Conservation (phyloP, 2,797 vertebrate genomes). For the Microhierax caerulescens region DNA sequence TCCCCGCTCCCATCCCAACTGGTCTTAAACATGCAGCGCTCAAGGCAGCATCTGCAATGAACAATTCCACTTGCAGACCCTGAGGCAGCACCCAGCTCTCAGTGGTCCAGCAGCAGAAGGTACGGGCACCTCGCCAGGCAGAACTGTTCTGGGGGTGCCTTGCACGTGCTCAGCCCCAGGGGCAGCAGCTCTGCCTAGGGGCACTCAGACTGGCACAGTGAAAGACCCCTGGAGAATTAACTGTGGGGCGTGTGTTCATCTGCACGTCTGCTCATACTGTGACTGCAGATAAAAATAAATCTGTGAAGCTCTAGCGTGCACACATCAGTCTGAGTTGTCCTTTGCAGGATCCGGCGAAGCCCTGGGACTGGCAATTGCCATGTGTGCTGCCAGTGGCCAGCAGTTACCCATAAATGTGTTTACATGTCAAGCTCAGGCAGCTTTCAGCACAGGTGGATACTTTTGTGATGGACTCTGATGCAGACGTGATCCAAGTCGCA, state of each 20-base stretch:
- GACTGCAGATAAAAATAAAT: not conserved
- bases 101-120: not conserved
- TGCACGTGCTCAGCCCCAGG: not conserved
- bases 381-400: not conserved
- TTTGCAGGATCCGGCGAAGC: not conserved
- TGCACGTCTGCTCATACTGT: not conserved
- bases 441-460: not conserved
- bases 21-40: not conserved
- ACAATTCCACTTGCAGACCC: not conserved
- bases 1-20: not conserved
- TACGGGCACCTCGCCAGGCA: not conserved
- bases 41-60: not conserved
- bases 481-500: not conserved
- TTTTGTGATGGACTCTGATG: not conserved
- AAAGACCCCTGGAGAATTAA: not conserved
- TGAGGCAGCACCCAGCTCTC: not conserved
- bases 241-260: rapidly evolving
- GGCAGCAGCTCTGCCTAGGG: not conserved
- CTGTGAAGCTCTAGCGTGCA: not conserved
- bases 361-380: not conserved
- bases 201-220: not conserved
- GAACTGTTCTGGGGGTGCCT: not conserved
- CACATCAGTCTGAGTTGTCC: not conserved
- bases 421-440: not conserved
- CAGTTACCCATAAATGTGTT: not conserved